Evolutionary conservation across 2,113 vertebrate genomes (phyloP), one percentile per base, ranked within the genome.

Genomic region (Crocuta crocuta): DNA sequence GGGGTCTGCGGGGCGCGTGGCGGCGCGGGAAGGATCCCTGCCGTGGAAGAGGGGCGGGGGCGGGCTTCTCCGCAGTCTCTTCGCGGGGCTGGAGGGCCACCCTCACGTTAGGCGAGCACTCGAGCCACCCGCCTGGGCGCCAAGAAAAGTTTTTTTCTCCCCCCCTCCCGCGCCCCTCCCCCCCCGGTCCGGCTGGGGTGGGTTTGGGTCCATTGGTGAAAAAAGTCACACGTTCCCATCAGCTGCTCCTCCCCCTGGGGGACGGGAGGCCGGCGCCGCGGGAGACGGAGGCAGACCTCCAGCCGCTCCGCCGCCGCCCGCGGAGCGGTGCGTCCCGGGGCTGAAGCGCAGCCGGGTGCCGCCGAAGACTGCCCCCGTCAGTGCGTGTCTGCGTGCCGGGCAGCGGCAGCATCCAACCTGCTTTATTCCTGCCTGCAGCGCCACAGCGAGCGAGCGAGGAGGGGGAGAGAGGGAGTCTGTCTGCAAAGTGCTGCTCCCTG

Each of bases 401-500:
- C 98, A 74, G 97, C 96, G 91, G 93, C 97, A 1, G 97, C 96
- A 88, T 89, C 95, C 97, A 96, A 94, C 97, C 97, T 96, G 96
- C 97, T 96, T 92, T 94, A 63, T 98, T 97, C 89, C 97, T 97
- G 98, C 97, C 98, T 88, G 98, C 97, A 97, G 97, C 97, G 97
- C 97, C 95, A 83, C 97, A 10, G 97, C 86, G 13, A 86, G 96
- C 76, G 93, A 93, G 95, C 95, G 89, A 95, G 96, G 92, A 93
- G 90, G 95, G 84, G 82, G 89, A 92, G 89, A 92, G 89, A 70
- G 93, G 94, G 95, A 97, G 95, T 70, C 98, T 94, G 97, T 96
- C 96, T 98, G 98, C 97, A 91, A 97, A 97, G 97, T 97, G 98
- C 98, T 97, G 98, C 97, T 95, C 96, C 97, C 97, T 98, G 98